Evolutionary conservation across 1,140 invertebrate genomes (phyloP).

Genomic region (Aphidius gifuensis): DNA sequence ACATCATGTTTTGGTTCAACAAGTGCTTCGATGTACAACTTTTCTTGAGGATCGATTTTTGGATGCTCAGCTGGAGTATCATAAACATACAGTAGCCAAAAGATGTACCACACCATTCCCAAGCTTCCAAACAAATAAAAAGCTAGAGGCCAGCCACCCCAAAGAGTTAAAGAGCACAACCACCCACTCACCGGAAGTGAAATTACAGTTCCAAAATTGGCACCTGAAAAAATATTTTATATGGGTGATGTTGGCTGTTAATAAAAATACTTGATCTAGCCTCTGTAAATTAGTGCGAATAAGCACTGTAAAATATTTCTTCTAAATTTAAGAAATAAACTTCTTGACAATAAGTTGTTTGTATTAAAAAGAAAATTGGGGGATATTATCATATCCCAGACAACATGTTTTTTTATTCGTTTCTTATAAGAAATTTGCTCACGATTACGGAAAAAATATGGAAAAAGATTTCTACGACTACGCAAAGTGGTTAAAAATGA

Average conservation of each 20-base stretch:
- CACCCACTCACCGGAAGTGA: conserved; percentile 73
- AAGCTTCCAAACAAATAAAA: conserved; percentile 76
- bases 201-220: conserved; percentile 72
- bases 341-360: conserved; percentile 6
- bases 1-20: conserved; percentile 49
- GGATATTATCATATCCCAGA: too few species aligned
- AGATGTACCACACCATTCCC: conserved; percentile 76
- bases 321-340: too few species aligned
- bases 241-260: too few species aligned
- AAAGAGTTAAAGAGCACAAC: conserved; percentile 66
- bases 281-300: too few species aligned
- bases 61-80: conserved; percentile 77
- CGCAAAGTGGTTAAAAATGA: too few species aligned
- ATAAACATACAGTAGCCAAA: conserved; percentile 71
- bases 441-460: too few species aligned
- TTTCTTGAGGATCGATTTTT: conserved; percentile 69
- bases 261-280: too few species aligned
- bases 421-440: too few species aligned
- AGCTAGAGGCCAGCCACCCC: conserved; percentile 73
- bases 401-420: too few species aligned
- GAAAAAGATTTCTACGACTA: too few species aligned
- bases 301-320: too few species aligned
- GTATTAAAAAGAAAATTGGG: too few species aligned
- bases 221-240: conserved; percentile 3
- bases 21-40: conserved; percentile 63